Evolutionary conservation across 2,113 vertebrate genomes (phyloP).

Genomic region (Channa argus): DNA sequence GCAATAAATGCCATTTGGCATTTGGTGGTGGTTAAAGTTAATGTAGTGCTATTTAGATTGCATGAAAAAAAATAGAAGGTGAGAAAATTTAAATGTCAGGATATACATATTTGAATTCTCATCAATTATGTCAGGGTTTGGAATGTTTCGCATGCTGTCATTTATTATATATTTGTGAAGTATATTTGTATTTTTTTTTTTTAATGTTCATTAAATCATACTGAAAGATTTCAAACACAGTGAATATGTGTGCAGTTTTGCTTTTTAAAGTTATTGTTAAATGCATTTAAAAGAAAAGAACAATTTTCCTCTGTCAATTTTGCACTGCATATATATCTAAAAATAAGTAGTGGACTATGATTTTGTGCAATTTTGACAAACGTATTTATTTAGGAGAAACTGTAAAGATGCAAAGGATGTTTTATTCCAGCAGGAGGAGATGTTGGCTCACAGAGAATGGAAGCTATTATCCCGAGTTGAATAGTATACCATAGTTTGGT

Average conservation of each 20-base stretch:
- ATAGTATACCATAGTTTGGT: no score
- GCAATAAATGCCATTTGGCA: constrained; percentile 38
- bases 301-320: background rate
- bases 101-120: constrained; percentile 32
- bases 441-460: background rate
- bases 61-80: constrained; percentile 25
- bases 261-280: background rate
- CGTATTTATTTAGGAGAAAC: no score
- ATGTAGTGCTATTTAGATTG: constrained; percentile 36
- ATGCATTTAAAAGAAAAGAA: background rate
- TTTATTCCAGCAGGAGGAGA: constrained; percentile 41
- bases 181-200: constrained; percentile 72
- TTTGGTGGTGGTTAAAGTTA: constrained; percentile 20
- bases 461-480: no score
- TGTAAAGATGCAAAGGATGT: background rate
- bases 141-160: constrained; percentile 38
- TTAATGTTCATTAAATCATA: constrained; percentile 70
- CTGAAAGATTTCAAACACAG: constrained; percentile 59
- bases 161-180: constrained; percentile 50
- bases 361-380: no score
- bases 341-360: no score
- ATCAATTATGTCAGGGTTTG: constrained; percentile 16
- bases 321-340: background rate
- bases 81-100: constrained; percentile 1
- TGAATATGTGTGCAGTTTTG: background rate